Evolutionary conservation across 2,888 invertebrate species (phyloP), one percentile per base, ranked within the genome.

Genomic region (Eumacrocentrus americanus): DNA sequence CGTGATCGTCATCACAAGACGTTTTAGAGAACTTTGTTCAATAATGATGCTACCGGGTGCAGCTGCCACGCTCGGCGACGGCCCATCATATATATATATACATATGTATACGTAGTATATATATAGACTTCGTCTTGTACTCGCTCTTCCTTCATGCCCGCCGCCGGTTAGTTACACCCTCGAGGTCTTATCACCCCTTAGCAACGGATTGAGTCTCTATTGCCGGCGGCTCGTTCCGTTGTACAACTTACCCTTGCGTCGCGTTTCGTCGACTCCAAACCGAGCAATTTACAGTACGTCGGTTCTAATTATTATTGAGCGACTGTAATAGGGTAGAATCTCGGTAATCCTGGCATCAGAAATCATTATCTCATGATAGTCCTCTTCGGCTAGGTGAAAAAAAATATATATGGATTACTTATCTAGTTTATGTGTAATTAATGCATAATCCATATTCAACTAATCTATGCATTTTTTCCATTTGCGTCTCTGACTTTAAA

Each of bases 131-230:
- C 11, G 37, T 52, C 29, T 44, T 42, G 25, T 54, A 54, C 18
- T 34, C 34, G 60, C 60, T 62, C 64, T 67, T 62, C 60, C 58
- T 64, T 37, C 25, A 5, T n/a, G 38, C 25, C 16, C n/a, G n/a
- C 56, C 62, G 56, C 62, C 63, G 60, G 66, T 63, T 70, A 73
- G 71, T 71, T 74, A 71, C 72, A 74, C 71, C 72, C 70, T 72
- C 70, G 68, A 70, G 65, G 70, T 71, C 72, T 72, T 72, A 70
- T 68, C 68, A 69, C 69, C 70, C 71, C 72, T 72, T 70, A 67
- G 70, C 69, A 67, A 72, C 70, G 70, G 70, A 71, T 71, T 70
- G 53, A 54, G 59, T 50, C 57, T 50, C 57, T 55, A 40, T 53
- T 55, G 52, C 52, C 25, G 69, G 62, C 64, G 67, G 70, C 69